Evolutionary conservation across 2,113 vertebrate genomes (phyloP), one percentile per base, ranked within the genome.

Genomic region (Stigmatopora argus): DNA sequence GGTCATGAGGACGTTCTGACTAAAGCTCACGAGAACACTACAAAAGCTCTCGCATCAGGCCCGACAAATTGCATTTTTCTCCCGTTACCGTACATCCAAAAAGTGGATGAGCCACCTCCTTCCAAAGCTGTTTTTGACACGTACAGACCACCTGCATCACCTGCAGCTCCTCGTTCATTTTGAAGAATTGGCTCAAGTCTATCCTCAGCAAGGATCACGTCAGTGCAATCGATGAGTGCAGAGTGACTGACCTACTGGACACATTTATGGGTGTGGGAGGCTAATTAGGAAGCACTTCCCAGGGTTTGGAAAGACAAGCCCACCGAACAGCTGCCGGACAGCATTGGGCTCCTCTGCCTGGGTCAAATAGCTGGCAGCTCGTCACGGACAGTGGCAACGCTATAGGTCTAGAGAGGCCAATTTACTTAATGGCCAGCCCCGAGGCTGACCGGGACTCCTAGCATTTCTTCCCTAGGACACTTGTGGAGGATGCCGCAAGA

Each of bases 261-360:
- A 85, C 84, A 77, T 91, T 91, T 91, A 91, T 89, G 86, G 87
- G 87, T 90, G 90, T 90, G 90, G 89, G 91, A 92, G 90, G 89
- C 88, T 90, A 91, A 92, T 92, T 90, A 91, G 86, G 78, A 82
- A 66, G 74, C 76, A 84, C 86, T 91, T 91, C 89, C 89, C 91
- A 92, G 90, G 87, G 87, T 84, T 61, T 80, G 74, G 77, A 83
- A 75, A 83, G 80, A 85, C 79, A 86, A 86, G 78, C 73, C 81
- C 79, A 77, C 73, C 61, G 82, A 90, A 84, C 91, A 92, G 88
- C 89, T 91, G 89, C 86, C 90, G 90, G 89, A 88, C 90, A 90
- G 86, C 81, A 83, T 83, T 85, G 85, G 88, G 88, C 86, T 89
- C 82, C 77, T 77, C 66, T 86, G 79, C 77, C 49, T 72, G 82